phyloP scores from a whole-genome alignment of 30 jellyfish, hydroid and myxozoan species.

The Hydra vulgaris region DNA sequence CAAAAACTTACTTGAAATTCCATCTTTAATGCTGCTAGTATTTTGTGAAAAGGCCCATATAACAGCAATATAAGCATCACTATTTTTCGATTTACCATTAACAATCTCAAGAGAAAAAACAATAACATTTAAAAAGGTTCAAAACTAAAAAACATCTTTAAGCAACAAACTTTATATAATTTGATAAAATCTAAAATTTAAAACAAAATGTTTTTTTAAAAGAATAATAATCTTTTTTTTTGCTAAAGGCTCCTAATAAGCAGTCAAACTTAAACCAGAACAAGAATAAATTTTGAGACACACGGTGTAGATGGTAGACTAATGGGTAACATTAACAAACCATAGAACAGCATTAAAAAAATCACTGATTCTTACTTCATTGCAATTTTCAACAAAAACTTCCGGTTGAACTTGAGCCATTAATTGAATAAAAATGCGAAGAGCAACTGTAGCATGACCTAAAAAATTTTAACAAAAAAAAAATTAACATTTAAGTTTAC shows the following conservation, averaged over 20 bases:
- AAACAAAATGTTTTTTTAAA: no score
- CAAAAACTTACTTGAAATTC: constrained; percentile 49
- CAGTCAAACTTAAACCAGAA: no score
- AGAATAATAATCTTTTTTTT: no score
- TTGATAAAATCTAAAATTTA: no score
- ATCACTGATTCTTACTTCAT: constrained; percentile 47
- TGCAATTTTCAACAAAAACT: constrained; percentile 41
- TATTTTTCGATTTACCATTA: constrained; percentile 42
- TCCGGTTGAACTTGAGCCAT: constrained; percentile 31
- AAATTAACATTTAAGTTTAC: not conserved
- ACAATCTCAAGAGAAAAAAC: constrained; percentile 22
- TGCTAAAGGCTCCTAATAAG: no score
- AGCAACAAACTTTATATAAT: no score
- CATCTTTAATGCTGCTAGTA: constrained; percentile 29
- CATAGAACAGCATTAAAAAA: no score
- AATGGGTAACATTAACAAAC: no score
- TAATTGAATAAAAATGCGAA: constrained; percentile 44
- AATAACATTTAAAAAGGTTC: not conserved
- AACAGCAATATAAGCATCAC: constrained; percentile 56
- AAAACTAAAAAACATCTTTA: not conserved
- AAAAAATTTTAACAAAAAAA: not conserved
- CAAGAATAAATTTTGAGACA: no score
- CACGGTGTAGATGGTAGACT: no score
- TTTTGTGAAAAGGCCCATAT: constrained; percentile 69
- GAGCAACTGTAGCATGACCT: constrained; percentile 70